phyloP scores from a whole-genome alignment of 1,140 invertebrate genomes.

The Temnothorax nylanderi region DNA sequence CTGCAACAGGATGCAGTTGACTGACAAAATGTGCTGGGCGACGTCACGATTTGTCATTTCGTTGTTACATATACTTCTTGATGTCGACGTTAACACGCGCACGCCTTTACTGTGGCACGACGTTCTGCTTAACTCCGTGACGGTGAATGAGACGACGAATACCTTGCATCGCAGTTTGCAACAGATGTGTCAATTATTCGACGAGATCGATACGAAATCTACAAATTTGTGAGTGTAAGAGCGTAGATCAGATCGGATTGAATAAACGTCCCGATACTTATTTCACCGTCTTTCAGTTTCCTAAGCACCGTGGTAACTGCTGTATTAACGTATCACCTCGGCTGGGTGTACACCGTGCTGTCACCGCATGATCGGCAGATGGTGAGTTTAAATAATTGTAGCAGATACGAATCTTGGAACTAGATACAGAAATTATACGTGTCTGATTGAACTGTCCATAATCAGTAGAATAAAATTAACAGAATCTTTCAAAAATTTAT shows the following conservation, averaged over 20 bases:
- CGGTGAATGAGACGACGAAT: conserved; percentile 69
- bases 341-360: conserved; percentile 94
- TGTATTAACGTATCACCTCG: conserved; percentile 95
- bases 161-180: conserved; percentile 77
- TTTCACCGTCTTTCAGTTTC: conserved; percentile 89
- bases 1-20: conserved; percentile 68
- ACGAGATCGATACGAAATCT: conserved; percentile 82
- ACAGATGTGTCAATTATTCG: conserved; percentile 81
- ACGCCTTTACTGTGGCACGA: conserved; percentile 82
- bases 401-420: neutral
- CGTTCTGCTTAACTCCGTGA: conserved; percentile 79
- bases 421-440: neutral
- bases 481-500: neutral
- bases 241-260: conserved; percentile 1
- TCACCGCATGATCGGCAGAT: conserved; percentile 76
- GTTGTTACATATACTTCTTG: conserved; percentile 77
- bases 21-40: conserved; percentile 76
- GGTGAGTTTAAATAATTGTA: conserved; percentile 64
- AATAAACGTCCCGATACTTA: conserved; percentile 31
- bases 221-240: conserved; percentile 82
- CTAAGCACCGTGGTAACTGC: conserved; percentile 95
- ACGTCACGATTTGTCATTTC: conserved; percentile 76
- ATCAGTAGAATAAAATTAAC: neutral
- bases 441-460: neutral
- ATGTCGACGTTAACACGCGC: conserved; percentile 28